Conservation (phyloP, 2,797 vertebrate genomes). For the Dendrocincla fuliginosa region DNA sequence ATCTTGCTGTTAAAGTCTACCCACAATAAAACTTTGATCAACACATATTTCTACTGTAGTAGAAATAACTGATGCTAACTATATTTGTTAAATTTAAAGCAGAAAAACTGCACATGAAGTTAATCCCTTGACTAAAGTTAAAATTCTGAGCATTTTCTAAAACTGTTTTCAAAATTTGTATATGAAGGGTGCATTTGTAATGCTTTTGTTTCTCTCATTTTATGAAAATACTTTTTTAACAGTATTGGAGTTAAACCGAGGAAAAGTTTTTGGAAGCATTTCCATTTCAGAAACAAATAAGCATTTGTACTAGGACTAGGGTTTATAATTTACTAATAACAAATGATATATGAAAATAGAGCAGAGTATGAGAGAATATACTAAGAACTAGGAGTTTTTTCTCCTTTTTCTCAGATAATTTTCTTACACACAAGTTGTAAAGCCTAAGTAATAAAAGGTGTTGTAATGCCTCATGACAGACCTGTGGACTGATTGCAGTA, state of each 20-base stretch:
- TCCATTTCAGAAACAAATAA: background rate
- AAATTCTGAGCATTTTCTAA: background rate
- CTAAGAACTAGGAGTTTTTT: background rate
- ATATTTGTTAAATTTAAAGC: background rate
- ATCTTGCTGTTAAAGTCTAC: background rate
- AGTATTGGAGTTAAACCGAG: background rate
- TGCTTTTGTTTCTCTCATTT: background rate
- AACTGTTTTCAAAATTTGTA: background rate
- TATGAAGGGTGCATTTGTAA: background rate
- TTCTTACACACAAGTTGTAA: background rate
- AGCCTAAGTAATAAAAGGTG: background rate
- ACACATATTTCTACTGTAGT: background rate
- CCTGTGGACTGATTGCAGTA: background rate
- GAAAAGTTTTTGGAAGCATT: background rate
- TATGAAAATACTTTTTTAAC: background rate
- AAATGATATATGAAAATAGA: background rate
- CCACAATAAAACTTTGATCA: background rate
- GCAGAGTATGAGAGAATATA: background rate
- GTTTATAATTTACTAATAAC: background rate
- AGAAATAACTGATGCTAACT: background rate
- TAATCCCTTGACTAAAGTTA: background rate
- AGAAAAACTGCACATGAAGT: background rate
- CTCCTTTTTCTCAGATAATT: background rate
- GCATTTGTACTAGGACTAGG: background rate
- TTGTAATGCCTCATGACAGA: background rate